Conservation (phyloP, 2,888 invertebrate species). For the Amphipyra tragopoginis region DNA sequence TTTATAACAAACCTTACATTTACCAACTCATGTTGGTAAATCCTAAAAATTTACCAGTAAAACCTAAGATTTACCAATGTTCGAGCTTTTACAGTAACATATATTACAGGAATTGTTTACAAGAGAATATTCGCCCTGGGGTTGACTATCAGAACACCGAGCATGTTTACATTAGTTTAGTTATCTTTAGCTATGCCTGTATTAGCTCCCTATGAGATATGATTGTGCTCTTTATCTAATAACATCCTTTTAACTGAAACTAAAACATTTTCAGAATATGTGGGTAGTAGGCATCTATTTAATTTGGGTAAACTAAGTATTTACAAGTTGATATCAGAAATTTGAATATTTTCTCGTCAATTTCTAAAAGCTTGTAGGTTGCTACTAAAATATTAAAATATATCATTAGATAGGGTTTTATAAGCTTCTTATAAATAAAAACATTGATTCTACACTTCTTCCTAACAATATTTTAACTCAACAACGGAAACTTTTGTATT, state of each 20-base stretch:
- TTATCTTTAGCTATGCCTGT: slow-evolving; percentile 28
- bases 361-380: too few relatives aligned
- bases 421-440: neutral
- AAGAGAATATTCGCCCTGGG: slow-evolving; percentile 29
- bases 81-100: too few relatives aligned
- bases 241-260: slow-evolving; percentile 3
- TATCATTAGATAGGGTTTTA: neutral
- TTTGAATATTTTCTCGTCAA: too few relatives aligned
- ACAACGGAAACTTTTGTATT: slow-evolving; percentile 34
- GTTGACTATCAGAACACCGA: slow-evolving; percentile 18
- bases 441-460: slow-evolving; percentile 1
- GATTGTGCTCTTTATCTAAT: slow-evolving; percentile 16
- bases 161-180: slow-evolving; percentile 29
- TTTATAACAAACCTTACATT: too few relatives aligned
- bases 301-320: neutral
- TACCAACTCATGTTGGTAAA: too few relatives aligned
- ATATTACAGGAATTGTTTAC: slow-evolving; percentile 21
- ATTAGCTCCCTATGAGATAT: slow-evolving; percentile 17
- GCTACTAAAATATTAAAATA: too few relatives aligned
- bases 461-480: slow-evolving; percentile 26
- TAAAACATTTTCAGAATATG: neutral
- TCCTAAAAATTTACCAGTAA: too few relatives aligned
- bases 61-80: too few relatives aligned
- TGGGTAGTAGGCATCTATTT: neutral
- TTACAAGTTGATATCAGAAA: neutral